Base-by-base conservation (phyloP, 2,888 invertebrate genomes). In the Notodonta dromedarius region DNA sequence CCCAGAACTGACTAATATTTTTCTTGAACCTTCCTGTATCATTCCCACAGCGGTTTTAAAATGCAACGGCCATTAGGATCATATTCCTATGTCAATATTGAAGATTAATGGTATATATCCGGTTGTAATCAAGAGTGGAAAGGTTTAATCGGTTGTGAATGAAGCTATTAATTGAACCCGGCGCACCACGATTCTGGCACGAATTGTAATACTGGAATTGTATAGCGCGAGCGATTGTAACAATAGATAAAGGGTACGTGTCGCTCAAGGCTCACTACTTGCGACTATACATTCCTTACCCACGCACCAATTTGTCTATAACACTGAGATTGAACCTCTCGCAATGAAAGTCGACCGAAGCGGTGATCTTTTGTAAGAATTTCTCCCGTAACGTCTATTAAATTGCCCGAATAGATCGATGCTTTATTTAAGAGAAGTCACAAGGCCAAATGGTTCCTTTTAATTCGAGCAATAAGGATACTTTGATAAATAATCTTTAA, bases 1-100 rank as follows among this genome's bases (percentile, higher is more conserved):
- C n/a, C n/a, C n/a, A n/a, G n/a, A n/a, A n/a, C n/a, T n/a, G n/a
- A 76, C 73, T 77, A 79, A 78, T 91, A 85, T 88, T 91, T 88
- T 91, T 89, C 82, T 90, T 84, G 71, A 81, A 72, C 71, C 76
- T 74, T 74, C 77, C 80, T 83, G 72, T 79, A 84, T 83, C 83
- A 80, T 86, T 86, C 82, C 80, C 85, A 84, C 77, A 79, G n/a
- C n/a, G n/a, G 77, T 77, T 73, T 73, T 77, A 74, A 77, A 77
- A 78, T 73, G 69, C 73, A 73, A 67, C 78, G 74, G 67, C 66
- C 69, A 70, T 68, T 71, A 67, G 65, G 71, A 73, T 77, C 75
- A 66, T 65, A 75, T 81, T 81, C 74, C 80, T 70, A 61, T 66
- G 67, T 69, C 73, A 72, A 52, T 32, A 52, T 52, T 52, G 52